A percentile compares a stretch with the other conserved stretches of the same genome.
These are phyloP conservation scores for Notamacropus eugenii DNA, from an alignment of 2,797 vertebrate genomes.

Conservation along the genomic window DNA sequence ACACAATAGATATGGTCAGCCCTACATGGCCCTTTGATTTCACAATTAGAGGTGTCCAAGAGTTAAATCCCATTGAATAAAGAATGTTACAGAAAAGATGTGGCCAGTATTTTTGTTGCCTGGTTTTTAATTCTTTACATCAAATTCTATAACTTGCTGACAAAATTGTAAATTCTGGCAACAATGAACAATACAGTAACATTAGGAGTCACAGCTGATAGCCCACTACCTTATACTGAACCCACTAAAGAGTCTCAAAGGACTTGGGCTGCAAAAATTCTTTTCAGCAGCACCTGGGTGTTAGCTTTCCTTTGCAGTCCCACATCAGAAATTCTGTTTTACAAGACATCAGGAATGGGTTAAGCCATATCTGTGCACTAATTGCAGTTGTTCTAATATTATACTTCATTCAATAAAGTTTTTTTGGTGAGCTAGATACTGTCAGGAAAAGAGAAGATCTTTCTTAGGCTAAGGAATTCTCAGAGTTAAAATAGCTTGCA, in stretches of 20 bases:
- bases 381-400: neutral
- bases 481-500: neutral
- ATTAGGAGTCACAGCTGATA: neutral
- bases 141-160: neutral
- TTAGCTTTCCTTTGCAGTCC: neutral
- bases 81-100: neutral
- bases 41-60: neutral
- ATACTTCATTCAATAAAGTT: neutral
- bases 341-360: neutral
- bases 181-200: neutral
- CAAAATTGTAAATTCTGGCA: neutral
- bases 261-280: neutral
- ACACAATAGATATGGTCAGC: neutral
- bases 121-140: neutral
- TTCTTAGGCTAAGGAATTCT: neutral
- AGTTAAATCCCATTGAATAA: neutral
- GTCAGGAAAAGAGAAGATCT: neutral
- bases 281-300: neutral
- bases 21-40: neutral
- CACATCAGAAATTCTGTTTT: neutral
- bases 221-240: neutral
- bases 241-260: neutral
- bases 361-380: neutral
- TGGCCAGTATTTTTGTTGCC: neutral
- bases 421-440: neutral